These are phyloP conservation scores for Thalpophila matura DNA, from an alignment of 2,888 invertebrate genomes.

Conservation along the genomic window DNA sequence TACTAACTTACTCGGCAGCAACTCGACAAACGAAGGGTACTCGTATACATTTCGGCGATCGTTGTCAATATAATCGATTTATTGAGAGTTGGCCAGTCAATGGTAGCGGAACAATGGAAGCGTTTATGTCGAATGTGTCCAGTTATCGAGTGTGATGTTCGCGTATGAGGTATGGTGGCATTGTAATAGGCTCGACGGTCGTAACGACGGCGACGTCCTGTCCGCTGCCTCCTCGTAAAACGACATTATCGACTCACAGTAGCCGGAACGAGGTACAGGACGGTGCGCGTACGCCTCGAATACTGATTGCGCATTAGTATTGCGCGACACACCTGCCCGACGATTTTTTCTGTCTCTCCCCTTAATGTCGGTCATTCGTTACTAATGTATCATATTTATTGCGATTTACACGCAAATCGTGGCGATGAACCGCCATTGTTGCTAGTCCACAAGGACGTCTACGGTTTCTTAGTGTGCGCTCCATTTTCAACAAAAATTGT, in stretches of 20 bases:
- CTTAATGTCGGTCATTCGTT: slow-evolving; percentile 90
- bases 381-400: slow-evolving; percentile 89
- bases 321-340: slow-evolving; percentile 89
- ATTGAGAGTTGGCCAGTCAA: slow-evolving; percentile 74
- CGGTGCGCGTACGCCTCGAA: slow-evolving; percentile 87
- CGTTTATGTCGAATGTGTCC: slow-evolving; percentile 71
- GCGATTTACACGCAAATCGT: slow-evolving; percentile 82
- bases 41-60: slow-evolving; percentile 78
- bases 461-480: slow-evolving; percentile 71
- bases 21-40: slow-evolving; percentile 47
- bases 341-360: slow-evolving; percentile 88
- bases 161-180: slow-evolving; percentile 86
- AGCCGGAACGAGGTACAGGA: slow-evolving; percentile 91
- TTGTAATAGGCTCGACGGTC: slow-evolving; percentile 89
- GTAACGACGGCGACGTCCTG: slow-evolving; percentile 90
- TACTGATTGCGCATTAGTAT: slow-evolving; percentile 90
- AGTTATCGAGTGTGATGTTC: slow-evolving; percentile 77
- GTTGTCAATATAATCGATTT: slow-evolving; percentile 68
- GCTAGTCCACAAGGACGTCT: slow-evolving; percentile 79
- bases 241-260: slow-evolving; percentile 90
- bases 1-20: slow-evolving; percentile 65
- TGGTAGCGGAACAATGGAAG: slow-evolving; percentile 80
- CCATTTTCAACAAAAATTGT: slow-evolving; percentile 33
- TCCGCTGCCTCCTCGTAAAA: slow-evolving; percentile 90
- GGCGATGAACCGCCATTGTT: slow-evolving; percentile 82